These are phyloP conservation scores for Drymodes brunneopygia DNA, from an alignment of 2,113 vertebrate genomes.

Conservation along the genomic window DNA sequence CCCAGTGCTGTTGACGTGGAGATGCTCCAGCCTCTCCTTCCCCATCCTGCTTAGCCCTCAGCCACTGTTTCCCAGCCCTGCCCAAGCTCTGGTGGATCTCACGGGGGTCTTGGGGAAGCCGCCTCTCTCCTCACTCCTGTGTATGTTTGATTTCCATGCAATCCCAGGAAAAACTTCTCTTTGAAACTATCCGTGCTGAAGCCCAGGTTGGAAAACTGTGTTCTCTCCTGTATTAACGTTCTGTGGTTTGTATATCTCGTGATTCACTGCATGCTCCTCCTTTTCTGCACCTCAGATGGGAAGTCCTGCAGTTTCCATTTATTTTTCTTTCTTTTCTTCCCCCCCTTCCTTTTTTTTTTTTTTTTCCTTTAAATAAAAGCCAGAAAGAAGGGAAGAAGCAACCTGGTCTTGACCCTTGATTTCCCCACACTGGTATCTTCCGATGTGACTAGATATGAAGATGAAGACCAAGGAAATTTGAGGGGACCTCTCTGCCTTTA, in stretches of 20 bases:
- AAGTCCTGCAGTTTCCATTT: slow-evolving; percentile 52
- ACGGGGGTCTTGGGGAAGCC: background rate
- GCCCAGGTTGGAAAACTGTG: slow-evolving; percentile 83
- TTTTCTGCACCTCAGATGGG: slow-evolving; percentile 39
- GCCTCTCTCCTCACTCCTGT: slow-evolving; percentile 43
- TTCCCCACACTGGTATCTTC: slow-evolving; percentile 38
- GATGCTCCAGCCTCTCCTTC: background rate
- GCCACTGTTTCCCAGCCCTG: background rate
- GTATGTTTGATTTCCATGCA: slow-evolving; percentile 76
- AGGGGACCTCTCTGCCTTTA: slow-evolving; percentile 4
- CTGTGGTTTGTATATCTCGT: slow-evolving; percentile 66
- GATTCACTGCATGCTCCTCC: slow-evolving; percentile 62
- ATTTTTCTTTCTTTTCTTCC: slow-evolving; percentile 5
- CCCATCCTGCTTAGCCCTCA: background rate
- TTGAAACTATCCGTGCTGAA: slow-evolving; percentile 90
- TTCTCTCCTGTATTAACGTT: slow-evolving; percentile 71
- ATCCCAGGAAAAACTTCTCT: slow-evolving; percentile 88
- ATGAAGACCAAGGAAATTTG: slow-evolving; percentile 28
- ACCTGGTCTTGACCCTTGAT: slow-evolving; percentile 6
- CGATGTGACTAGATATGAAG: slow-evolving; percentile 21
- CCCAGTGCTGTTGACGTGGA: background rate
- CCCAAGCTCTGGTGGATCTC: background rate
- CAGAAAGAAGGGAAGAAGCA: slow-evolving; percentile 21
- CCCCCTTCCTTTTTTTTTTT: fast-evolving
- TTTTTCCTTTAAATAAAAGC: background rate